Evolutionary conservation across 2,888 invertebrate genomes (phyloP).

Genomic region (Plagiodera versicolora): DNA sequence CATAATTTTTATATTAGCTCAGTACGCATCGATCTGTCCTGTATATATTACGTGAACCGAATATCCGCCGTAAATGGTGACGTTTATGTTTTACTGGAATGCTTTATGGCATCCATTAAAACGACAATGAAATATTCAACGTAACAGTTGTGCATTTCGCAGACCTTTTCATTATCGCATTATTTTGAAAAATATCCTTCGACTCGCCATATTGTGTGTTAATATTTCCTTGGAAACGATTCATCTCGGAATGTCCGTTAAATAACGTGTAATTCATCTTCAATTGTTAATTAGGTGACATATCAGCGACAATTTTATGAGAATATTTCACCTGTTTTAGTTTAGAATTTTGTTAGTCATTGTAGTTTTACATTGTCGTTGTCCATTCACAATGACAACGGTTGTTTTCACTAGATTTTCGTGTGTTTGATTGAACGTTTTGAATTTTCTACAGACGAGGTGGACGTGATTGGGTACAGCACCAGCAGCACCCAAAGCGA

Average conservation of each 20-base stretch:
- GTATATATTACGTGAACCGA: background rate
- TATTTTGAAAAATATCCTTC: slow-evolving; percentile 8
- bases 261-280: background rate
- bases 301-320: too few relatives aligned
- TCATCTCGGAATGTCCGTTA: background rate
- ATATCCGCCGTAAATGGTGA: background rate
- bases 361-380: too few relatives aligned
- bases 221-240: background rate
- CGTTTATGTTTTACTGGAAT: slow-evolving; percentile 9
- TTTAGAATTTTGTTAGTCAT: too few relatives aligned
- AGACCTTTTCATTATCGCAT: slow-evolving; percentile 5
- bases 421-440: too few relatives aligned
- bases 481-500: slow-evolving; percentile 76
- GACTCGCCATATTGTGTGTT: background rate
- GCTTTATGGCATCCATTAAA: slow-evolving; percentile 10
- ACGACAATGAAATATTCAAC: slow-evolving; percentile 11
- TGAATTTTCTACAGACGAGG: too few relatives aligned
- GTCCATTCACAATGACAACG: too few relatives aligned
- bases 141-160: slow-evolving; percentile 14
- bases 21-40: background rate
- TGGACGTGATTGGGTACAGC: slow-evolving; percentile 84
- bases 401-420: too few relatives aligned
- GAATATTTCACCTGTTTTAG: too few relatives aligned
- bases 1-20: background rate
- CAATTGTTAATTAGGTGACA: background rate